Base-by-base conservation (phyloP, 2,113 vertebrate species). In the Benitochromis conjunctus region DNA sequence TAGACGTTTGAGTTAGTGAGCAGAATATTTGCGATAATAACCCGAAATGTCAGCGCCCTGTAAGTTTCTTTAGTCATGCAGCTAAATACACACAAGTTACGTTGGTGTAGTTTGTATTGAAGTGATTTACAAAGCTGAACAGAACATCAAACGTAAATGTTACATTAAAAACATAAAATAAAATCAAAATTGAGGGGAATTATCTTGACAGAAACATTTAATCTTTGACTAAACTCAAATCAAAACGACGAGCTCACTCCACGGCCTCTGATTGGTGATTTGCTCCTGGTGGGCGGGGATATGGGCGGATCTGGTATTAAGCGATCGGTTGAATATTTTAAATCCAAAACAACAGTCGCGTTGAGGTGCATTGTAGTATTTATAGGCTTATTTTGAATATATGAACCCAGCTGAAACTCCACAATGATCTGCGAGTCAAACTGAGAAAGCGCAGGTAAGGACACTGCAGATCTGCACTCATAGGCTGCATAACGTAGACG, bases 281-380 rank as follows among this genome's bases (percentile, higher is more conserved):
- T 36, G 0, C 1, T 38, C 7, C 0, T 2, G 16, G 12, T 83
- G 87, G 94, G 90, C 87, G 84, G 51, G 13, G 56, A 2, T 9
- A 71, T 6, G 16, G 91, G 91, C 34, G 90, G 60, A 11, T 3
- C 53, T 31, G 4, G 41, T 69, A 82, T 8, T 24, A 36, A 51
- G 36, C 18, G 80, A 87, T 94, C 91, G 90, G 93, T 94, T 92
- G 88, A 79, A 71, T n/a, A 83, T 95, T 94, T 95, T 58, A 92
- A 95, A 89, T 71, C 34, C 26, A 84, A 84, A 89, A 92, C 38
- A 88, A 64, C 55, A 69, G 29, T 29, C 54, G 13, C 36, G 0
- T 18, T 11, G 77, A 1, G 54, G 31, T 14, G 21, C 4, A 54
- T 9, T 7, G 3, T 3, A 43, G 21, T 14, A 34, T 64, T 31